Percentiles rank a stretch among this genome's conserved stretches.
These are phyloP conservation scores for Pseudolaguvia tuberculata DNA, from an alignment of 2,113 vertebrate genomes.

Conservation along the genomic window DNA sequence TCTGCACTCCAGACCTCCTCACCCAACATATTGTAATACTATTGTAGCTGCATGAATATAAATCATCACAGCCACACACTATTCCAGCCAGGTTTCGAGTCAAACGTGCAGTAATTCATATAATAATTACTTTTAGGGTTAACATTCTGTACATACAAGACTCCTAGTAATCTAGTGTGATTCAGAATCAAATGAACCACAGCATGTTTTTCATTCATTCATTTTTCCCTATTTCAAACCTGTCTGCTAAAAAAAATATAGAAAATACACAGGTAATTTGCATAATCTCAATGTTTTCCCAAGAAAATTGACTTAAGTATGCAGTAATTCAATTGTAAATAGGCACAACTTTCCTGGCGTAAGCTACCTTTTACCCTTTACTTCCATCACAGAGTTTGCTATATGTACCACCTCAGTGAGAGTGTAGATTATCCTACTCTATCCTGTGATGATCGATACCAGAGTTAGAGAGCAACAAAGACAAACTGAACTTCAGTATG, in stretches of 20 bases:
- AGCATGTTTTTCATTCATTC: not conserved
- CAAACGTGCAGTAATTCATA: not conserved
- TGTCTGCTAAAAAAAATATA: not conserved
- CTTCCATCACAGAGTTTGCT: not conserved
- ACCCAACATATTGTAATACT: no score
- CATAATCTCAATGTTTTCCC: not conserved
- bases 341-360: not conserved
- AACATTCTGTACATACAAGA: not conserved
- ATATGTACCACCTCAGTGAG: not conserved
- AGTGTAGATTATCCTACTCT: not conserved
- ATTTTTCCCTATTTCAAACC: not conserved
- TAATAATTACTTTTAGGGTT: not conserved
- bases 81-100: not conserved
- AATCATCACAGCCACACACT: no score
- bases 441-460: not conserved
- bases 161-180: no score
- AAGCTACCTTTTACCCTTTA: not conserved
- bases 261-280: not conserved
- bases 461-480: not conserved
- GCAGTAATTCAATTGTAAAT: not conserved
- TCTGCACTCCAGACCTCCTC: no score
- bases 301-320: not conserved
- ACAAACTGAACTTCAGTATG: slow-evolving; percentile 14
- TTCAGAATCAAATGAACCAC: not conserved
- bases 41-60: no score